Percentiles rank a stretch among this genome's conserved stretches.
phyloP scores from a whole-genome alignment of 2,888 invertebrate genomes.

The Blastobasis lacticolella region DNA sequence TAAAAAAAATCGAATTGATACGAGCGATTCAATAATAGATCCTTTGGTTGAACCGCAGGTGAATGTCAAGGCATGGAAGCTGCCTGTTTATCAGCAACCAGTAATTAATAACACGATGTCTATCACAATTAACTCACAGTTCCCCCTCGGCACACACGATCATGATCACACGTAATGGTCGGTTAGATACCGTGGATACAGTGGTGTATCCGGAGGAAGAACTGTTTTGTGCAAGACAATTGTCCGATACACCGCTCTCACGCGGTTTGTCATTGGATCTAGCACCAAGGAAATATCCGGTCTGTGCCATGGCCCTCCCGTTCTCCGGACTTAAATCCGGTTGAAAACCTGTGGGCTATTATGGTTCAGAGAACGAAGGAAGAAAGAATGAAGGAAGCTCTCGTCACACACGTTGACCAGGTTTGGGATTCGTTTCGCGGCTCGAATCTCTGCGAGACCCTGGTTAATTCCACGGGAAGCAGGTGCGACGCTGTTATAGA shows the following conservation, averaged over 20 bases:
- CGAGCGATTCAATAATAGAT: too few species aligned
- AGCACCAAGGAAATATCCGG: slow-evolving; percentile 1
- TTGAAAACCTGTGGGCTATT: slow-evolving; percentile 11
- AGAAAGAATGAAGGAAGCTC: slow-evolving; percentile 3
- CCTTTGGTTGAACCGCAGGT: too few species aligned
- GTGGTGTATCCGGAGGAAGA: slow-evolving; percentile 8
- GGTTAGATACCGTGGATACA: too few species aligned
- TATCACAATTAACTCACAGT: slow-evolving; percentile 19
- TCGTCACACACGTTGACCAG: slow-evolving; percentile 1
- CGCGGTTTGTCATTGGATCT: slow-evolving; percentile 2
- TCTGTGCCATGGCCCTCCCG: slow-evolving; percentile 6
- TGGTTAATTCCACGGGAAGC: neutral
- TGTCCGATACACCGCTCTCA: slow-evolving; percentile 9
- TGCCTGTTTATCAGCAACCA: slow-evolving; percentile 10
- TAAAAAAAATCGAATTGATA: too few species aligned
- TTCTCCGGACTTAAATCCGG: slow-evolving; percentile 9
- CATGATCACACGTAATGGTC: too few species aligned
- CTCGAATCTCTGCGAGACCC: neutral
- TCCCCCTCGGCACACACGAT: slow-evolving; percentile 14
- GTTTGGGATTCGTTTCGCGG: slow-evolving; percentile 4
- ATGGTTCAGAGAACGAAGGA: slow-evolving; percentile 7
- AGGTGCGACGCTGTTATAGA: neutral
- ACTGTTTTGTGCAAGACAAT: slow-evolving; percentile 10
- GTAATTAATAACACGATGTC: slow-evolving; percentile 15
- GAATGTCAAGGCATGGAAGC: neutral